Evolutionary conservation across 37 sponge, comb jelly and placozoan genomes (phyloP).

Genomic region (Diacarnus erythraeanus): DNA sequence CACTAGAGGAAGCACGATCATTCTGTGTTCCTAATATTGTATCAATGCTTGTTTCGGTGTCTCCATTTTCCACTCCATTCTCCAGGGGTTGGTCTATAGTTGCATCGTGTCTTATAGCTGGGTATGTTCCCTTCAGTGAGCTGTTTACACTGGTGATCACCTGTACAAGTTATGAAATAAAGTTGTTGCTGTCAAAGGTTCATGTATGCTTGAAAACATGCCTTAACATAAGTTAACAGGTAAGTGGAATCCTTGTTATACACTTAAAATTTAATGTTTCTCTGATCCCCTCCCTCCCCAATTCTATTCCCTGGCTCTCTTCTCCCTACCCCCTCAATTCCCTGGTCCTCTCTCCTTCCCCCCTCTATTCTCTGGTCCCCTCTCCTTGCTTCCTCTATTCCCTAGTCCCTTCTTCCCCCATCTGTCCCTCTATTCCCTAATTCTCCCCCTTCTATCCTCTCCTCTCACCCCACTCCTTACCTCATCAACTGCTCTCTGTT

Average conservation of each 20-base stretch:
- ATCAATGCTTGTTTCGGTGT: slow-evolving; percentile 31
- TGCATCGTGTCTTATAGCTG: background rate
- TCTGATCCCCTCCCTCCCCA: too few relatives aligned
- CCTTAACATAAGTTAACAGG: too few relatives aligned
- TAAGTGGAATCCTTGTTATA: too few relatives aligned
- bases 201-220: too few relatives aligned
- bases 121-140: background rate
- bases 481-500: slow-evolving; percentile 9
- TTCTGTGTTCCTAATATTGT: background rate
- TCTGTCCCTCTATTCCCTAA: background rate
- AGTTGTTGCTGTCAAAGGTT: too few relatives aligned
- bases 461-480: slow-evolving; percentile 1
- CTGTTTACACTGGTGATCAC: background rate
- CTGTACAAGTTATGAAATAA: background rate
- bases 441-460: background rate
- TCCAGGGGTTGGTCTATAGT: background rate
- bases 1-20: background rate
- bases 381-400: background rate
- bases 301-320: too few relatives aligned
- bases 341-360: background rate
- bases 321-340: background rate
- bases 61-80: slow-evolving; percentile 11
- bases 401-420: background rate
- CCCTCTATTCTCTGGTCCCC: background rate
- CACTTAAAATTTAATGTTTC: too few relatives aligned